Evolutionary conservation across 35 echinoderm and acorn worm species (phyloP), one percentile per base, ranked within the genome.

Genomic region (Patiria miniata): DNA sequence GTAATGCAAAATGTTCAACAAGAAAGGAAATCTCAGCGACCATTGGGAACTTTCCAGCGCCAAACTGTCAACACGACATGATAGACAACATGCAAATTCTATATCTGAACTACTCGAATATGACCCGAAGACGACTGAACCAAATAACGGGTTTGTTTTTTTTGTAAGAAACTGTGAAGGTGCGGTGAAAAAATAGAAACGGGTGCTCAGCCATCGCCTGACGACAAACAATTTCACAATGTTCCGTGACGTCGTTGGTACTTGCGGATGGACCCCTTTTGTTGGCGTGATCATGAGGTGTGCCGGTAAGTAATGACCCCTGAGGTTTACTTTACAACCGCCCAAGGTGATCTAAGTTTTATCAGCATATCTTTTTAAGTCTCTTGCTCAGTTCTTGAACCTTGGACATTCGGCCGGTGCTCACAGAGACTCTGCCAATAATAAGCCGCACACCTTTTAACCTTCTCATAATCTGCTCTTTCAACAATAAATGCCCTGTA

Each of bases 321-420:
- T 10, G n/a, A 47, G 14, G 9, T 34, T 73, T 26, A 30, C 65
- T 73, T 73, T 73, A 73, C 34, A 47, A 73, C 65, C 21, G 34
- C 65, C 65, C 65, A 73, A 73, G 65, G 65, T 73, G 65, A 73
- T 73, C 65, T 23, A 73, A 73, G 65, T 73, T 73, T 73, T 73
- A 73, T 73, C 65, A 73, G 65, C 65, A 22, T 73, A 73, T 73
- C 65, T 73, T 73, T 73, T 73, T 73, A 73, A 73, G 65, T 73
- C 65, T 73, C 65, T 73, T 73, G 65, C 65, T 9, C 65, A 73
- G 65, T 32, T 73, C 65, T 73, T 73, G 65, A 73, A 73, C 65
- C 65, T 73, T 73, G 65, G 65, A 73, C 65, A 73, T 26, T 73
- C 29, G 65, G 65, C 65, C 34, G 21, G 26, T 1, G 65, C 26